phyloP scores from a whole-genome alignment of 1,140 invertebrate genomes.

The Amyelois transitella region DNA sequence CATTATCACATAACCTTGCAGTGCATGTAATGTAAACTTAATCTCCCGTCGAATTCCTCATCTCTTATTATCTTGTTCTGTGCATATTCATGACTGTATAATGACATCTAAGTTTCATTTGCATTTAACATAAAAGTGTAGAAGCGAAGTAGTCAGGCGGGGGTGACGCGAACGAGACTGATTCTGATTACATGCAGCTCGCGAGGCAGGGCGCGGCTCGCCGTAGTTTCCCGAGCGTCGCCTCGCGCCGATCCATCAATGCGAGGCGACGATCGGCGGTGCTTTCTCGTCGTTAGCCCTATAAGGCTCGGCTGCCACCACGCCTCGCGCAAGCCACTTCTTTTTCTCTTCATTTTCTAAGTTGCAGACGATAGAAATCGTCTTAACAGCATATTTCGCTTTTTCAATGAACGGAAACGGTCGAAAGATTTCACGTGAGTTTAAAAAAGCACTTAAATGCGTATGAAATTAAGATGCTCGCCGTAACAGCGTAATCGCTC shows the following conservation, averaged over 20 bases:
- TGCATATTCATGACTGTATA: slow-evolving; percentile 34
- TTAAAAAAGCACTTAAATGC: slow-evolving; percentile 30
- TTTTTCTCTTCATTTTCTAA: slow-evolving; percentile 72
- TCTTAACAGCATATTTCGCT: slow-evolving; percentile 59
- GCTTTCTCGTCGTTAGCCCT: slow-evolving; percentile 74
- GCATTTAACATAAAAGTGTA: slow-evolving; percentile 7
- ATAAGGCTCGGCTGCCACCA: slow-evolving; percentile 61
- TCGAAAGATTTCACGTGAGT: slow-evolving; percentile 30
- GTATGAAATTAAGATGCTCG: slow-evolving; percentile 45
- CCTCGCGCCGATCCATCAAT: slow-evolving; percentile 56
- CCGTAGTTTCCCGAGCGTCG: slow-evolving; percentile 24
- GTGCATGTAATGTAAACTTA: slow-evolving; percentile 32
- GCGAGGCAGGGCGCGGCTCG: slow-evolving; percentile 2
- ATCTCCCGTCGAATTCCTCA: slow-evolving; percentile 28
- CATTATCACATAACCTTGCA: slow-evolving; percentile 24
- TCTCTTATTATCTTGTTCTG: slow-evolving; percentile 25
- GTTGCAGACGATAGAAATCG: slow-evolving; percentile 65
- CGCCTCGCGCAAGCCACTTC: slow-evolving; percentile 63
- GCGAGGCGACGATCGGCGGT: slow-evolving; percentile 51
- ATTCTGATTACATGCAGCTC: background rate
- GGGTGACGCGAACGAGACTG: background rate
- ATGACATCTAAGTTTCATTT: slow-evolving; percentile 18
- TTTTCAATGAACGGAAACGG: slow-evolving; percentile 44
- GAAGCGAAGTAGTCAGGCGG: background rate
- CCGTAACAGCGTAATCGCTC: slow-evolving; percentile 41